Base-by-base conservation (phyloP, 1,140 invertebrate species). In the Megalopta genalis region DNA sequence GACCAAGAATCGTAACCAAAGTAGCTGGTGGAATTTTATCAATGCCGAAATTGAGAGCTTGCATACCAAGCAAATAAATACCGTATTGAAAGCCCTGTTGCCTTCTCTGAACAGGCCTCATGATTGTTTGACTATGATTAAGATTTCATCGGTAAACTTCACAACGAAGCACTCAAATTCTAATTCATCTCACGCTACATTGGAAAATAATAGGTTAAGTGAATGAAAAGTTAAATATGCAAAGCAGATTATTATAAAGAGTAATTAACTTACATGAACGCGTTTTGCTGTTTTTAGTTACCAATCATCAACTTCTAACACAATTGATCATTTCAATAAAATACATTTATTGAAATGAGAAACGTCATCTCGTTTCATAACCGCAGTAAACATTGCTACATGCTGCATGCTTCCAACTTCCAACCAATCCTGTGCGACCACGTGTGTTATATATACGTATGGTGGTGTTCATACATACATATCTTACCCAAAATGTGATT, bases 21-120 rank as follows among this genome's bases (percentile, higher is more conserved):
- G 95, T 96, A 4, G 94, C 94, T 52, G 95, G 95, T 69, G 95
- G 95, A 84, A 96, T 95, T 83, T 92, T 93, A 37, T 94, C 92
- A 77, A 95, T 88, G 5, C 95, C 95, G 83, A 94, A 91, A 75
- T 93, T 94, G 3, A 93, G 6, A 3, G 88, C 78, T 82, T 93
- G 91, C 83, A 90, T 90, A 18, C 67, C 76, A 12, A 93, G 62
- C 70, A 93, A 75, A 65, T 90, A 71, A 67, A 93, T 65, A 3
- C 92, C 92, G 64, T 91, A 91, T 46, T 93, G 89, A 59, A 93
- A 71, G 0, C 88, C 89, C 49, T 83, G 89, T 72, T 91, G 90
- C 76, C 91, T 87, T 81, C 92, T 91, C 68, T 89, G 88, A 8
- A 0, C 39, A 3, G 89, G 86, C 77, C 89, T 90, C 92, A 92